Evolutionary conservation across 2,797 vertebrate species (phyloP), one percentile per base, ranked within the genome.

Genomic region (Thamnophis elegans): DNA sequence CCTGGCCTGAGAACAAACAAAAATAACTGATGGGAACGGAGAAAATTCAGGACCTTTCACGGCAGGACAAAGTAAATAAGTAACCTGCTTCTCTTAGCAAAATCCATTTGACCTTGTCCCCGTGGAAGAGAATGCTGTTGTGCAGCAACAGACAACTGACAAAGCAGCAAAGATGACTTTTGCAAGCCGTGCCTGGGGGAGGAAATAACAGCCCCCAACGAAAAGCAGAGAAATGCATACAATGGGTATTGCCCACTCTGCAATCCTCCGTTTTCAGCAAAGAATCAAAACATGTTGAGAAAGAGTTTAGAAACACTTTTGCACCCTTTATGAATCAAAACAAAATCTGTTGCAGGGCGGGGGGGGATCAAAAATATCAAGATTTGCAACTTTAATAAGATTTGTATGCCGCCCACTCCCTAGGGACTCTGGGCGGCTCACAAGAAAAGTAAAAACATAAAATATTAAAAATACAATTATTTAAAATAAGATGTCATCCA

Each of bases 21-120:
- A 58, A 56, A 56, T 62, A 68, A 87, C 78, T 56, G 58, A 25
- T 8, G 9, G 60, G 65, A 59, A 26, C 62, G 62, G 58, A 62
- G 85, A 90, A 90, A 87, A 90, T 93, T 73, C 91, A 90, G 56
- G 93, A 90, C 47, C 55, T 93, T 92, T 65, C 85, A 2, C 91
- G 87, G 20, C 55, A 28, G 55, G 36, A 36, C 85, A 87, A 65
- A 89, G 93, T 93, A 89, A 93, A 90, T 90, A 53, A 92, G 88
- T 92, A 93, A 92, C 91, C 55, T 55, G 59, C 85, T 82, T 85
- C 88, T 55, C 55, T 82, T 62, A 62, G 91, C 91, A 88, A 60
- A 92, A 92, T 82, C 47, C 62, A 89, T 91, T 53, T 90, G 90
- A 92, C 93, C 88, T 90, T 87, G 93, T 10, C 65, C 90, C 62